Conservation (phyloP, 1,140 invertebrate genomes). For the Sinonovacula constricta region DNA sequence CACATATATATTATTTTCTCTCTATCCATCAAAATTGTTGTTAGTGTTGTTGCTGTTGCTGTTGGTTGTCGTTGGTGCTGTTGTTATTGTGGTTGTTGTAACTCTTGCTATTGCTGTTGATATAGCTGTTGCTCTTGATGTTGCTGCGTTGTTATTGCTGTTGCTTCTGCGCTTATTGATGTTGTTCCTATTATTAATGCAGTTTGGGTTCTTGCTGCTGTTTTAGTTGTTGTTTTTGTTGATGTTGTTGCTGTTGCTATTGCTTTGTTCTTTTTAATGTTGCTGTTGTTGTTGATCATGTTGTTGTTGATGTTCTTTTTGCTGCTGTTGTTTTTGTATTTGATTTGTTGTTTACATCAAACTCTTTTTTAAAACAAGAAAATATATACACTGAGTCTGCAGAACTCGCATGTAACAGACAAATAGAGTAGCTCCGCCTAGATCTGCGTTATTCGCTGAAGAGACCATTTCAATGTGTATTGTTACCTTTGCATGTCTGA, state of each 20-base stretch:
- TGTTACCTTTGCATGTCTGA: too few relatives aligned
- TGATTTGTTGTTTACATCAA: too few relatives aligned
- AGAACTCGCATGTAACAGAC: too few relatives aligned
- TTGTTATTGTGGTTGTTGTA: neutral
- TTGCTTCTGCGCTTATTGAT: neutral
- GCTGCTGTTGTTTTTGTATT: neutral
- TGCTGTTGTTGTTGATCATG: neutral
- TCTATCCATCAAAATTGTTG: too few relatives aligned
- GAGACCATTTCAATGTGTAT: too few relatives aligned
- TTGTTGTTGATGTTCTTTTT: neutral
- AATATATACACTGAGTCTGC: too few relatives aligned
- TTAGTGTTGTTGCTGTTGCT: neutral
- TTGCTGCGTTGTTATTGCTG: constrained; percentile 3
- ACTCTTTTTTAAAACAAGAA: too few relatives aligned
- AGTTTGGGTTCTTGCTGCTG: neutral
- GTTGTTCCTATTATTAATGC: neutral
- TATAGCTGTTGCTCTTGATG: neutral
- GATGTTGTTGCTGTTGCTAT: neutral
- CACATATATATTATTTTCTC: too few relatives aligned
- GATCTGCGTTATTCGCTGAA: too few relatives aligned
- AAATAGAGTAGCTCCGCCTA: too few relatives aligned
- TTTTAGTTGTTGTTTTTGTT: neutral
- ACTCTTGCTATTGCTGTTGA: neutral
- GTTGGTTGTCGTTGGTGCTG: constrained; percentile 1
- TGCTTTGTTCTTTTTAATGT: neutral